phyloP scores from a whole-genome alignment of 2,113 vertebrate species.

The Scopus umbretta region DNA sequence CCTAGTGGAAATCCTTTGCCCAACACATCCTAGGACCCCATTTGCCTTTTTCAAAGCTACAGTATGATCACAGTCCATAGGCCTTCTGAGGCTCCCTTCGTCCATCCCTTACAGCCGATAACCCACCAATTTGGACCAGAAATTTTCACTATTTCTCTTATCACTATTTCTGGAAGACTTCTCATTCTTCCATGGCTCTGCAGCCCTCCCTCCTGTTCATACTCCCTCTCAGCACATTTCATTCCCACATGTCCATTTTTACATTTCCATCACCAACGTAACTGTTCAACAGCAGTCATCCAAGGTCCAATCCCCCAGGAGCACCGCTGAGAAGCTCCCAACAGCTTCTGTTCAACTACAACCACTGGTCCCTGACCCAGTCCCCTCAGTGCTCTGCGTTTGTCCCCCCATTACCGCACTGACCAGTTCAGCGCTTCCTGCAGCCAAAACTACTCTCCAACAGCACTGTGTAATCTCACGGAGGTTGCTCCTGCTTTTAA shows the following conservation, averaged over 20 bases:
- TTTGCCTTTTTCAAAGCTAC: background rate
- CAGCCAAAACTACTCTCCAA: background rate
- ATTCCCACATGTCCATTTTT: background rate
- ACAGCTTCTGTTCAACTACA: background rate
- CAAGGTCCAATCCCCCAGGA: background rate
- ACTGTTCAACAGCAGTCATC: background rate
- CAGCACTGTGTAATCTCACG: accelerated
- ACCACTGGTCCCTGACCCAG: background rate
- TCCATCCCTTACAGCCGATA: background rate
- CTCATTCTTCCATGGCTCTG: background rate
- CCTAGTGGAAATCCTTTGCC: background rate
- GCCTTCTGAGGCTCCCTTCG: background rate
- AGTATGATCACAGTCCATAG: accelerated
- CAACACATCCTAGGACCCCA: background rate
- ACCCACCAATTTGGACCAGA: background rate
- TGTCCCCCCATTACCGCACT: accelerated
- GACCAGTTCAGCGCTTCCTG: background rate
- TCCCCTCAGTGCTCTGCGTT: accelerated
- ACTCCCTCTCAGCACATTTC: background rate
- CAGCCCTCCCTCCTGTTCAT: background rate
- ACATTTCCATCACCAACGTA: background rate
- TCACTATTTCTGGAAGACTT: background rate
- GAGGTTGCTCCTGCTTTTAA: background rate
- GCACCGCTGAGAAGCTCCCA: background rate
- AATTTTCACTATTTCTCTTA: background rate